phyloP scores from a whole-genome alignment of 2,797 vertebrate species.

The Eleutherodactylus coqui region DNA sequence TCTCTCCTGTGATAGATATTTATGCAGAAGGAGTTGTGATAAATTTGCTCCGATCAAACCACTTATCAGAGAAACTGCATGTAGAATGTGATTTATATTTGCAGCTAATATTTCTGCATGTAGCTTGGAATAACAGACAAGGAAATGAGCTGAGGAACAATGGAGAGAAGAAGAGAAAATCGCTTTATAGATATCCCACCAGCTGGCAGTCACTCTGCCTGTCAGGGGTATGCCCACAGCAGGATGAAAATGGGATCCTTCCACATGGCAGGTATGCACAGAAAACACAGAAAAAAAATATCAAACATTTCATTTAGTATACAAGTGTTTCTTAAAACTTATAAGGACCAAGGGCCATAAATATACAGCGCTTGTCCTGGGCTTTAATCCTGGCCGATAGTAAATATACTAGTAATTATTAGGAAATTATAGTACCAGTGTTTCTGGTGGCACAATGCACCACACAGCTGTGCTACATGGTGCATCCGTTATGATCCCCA shows the following conservation, averaged over 20 bases:
- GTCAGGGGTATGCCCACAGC: not conserved
- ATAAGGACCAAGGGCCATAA: no score
- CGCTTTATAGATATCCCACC: not conserved
- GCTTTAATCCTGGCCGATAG: no score
- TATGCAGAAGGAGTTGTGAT: slow-evolving; percentile 54
- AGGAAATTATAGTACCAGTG: no score
- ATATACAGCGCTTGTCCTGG: no score
- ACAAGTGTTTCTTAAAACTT: no score
- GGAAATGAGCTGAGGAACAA: slow-evolving; percentile 20
- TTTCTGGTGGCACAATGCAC: no score
- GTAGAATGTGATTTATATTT: slow-evolving; percentile 60
- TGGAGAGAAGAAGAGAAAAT: not conserved
- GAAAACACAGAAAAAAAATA: no score
- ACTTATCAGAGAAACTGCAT: slow-evolving; percentile 50
- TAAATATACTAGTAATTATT: no score
- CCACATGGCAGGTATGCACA: no score
- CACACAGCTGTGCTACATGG: no score
- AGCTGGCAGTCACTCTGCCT: not conserved
- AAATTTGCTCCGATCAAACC: slow-evolving; percentile 60
- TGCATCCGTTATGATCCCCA: no score
- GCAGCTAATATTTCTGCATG: slow-evolving; percentile 40
- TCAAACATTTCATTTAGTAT: no score
- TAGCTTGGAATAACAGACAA: slow-evolving; percentile 32
- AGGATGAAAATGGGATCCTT: not conserved
- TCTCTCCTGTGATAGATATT: slow-evolving; percentile 45